Conservation (phyloP, 2,797 vertebrate genomes). For the Taenioides sp. region DNA sequence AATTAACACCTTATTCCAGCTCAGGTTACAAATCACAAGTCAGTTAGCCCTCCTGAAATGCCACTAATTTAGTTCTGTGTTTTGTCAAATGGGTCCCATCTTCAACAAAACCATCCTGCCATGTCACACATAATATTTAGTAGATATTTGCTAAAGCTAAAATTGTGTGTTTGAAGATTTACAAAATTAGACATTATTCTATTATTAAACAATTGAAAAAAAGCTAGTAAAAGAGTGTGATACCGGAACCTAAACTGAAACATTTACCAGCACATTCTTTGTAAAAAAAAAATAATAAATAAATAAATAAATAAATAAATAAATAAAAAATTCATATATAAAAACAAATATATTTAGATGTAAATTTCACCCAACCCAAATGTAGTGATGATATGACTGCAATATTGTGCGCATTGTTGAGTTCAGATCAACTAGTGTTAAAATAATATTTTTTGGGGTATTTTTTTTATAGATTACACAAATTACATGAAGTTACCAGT, state of each 20-base stretch:
- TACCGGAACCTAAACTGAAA: not conserved
- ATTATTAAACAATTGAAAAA: not conserved
- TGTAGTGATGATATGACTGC: not conserved
- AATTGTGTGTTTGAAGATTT: too few species aligned
- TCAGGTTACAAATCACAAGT: slow-evolving; percentile 34
- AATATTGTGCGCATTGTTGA: not conserved
- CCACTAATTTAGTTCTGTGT: not conserved
- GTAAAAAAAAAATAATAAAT: too few species aligned
- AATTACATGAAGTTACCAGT: not conserved
- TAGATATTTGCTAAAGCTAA: not conserved
- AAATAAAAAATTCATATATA: too few species aligned
- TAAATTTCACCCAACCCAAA: not conserved
- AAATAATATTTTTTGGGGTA: not conserved
- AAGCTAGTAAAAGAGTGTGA: not conserved
- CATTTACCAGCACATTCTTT: not conserved
- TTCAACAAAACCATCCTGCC: not conserved
- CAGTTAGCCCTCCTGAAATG: slow-evolving; percentile 25
- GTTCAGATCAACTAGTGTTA: not conserved
- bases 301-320: too few species aligned
- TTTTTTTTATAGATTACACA: not conserved
- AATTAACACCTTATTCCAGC: slow-evolving; percentile 22
- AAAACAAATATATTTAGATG: not conserved
- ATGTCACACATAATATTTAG: not conserved
- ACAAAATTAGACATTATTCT: too few species aligned
- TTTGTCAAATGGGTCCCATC: not conserved